Evolutionary conservation across 2,888 invertebrate species (phyloP).

Genomic region (Drosophila borealis): DNA sequence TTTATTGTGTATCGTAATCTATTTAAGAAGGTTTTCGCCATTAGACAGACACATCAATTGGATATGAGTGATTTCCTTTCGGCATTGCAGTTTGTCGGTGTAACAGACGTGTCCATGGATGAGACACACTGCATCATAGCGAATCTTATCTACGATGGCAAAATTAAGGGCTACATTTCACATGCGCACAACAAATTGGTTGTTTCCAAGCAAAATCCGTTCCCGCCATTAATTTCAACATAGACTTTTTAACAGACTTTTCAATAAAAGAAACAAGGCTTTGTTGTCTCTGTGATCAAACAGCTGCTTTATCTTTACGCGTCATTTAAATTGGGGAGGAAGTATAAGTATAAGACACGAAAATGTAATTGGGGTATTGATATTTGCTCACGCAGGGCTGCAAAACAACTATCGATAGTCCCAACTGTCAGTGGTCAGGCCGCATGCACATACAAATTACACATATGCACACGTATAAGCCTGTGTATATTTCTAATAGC

Average conservation of each 20-base stretch:
- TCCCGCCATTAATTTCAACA: slow-evolving; percentile 91
- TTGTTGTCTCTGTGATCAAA: background rate
- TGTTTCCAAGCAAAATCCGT: slow-evolving; percentile 98
- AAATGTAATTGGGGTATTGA: background rate
- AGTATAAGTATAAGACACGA: background rate
- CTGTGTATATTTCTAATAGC: slow-evolving; percentile 45
- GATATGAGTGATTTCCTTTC: slow-evolving; percentile 93
- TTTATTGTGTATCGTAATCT: slow-evolving; percentile 97
- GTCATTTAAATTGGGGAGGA: background rate
- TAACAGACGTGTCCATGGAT: slow-evolving; percentile 94
- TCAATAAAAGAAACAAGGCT: slow-evolving; percentile 16
- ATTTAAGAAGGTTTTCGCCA: slow-evolving; percentile 94
- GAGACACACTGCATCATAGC: slow-evolving; percentile 98
- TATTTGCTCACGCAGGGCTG: slow-evolving; percentile 30
- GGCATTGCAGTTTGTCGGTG: slow-evolving; percentile 92
- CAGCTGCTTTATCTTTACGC: background rate
- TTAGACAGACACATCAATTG: slow-evolving; percentile 93
- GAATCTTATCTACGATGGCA: slow-evolving; percentile 97
- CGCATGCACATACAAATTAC: slow-evolving; percentile 19
- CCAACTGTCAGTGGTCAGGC: slow-evolving; percentile 16
- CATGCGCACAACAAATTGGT: slow-evolving; percentile 98
- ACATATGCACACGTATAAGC: slow-evolving; percentile 5
- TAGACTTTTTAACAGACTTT: slow-evolving; percentile 71
- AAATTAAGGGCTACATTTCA: slow-evolving; percentile 99
- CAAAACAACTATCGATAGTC: slow-evolving; percentile 31